Conservation (phyloP, 1,140 invertebrate genomes). For the Anastatus disparis region DNA sequence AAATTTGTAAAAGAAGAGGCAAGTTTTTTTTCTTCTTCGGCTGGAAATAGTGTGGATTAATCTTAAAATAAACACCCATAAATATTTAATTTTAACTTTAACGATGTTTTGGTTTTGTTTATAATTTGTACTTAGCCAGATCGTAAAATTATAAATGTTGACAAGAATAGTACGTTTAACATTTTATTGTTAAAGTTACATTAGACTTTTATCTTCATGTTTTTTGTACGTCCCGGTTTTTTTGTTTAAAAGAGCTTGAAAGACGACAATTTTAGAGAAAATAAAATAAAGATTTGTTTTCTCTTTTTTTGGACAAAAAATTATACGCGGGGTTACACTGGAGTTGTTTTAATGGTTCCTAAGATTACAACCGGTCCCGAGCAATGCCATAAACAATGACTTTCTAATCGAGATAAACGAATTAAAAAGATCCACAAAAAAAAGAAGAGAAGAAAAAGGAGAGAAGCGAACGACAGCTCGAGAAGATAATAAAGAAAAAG, state of each 20-base stretch:
- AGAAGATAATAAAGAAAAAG: too few relatives aligned
- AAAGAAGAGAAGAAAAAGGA: slow-evolving; percentile 8
- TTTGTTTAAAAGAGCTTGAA: not conserved
- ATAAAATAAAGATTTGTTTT: not conserved
- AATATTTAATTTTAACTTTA: not conserved
- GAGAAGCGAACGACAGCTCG: too few relatives aligned
- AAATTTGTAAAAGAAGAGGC: not conserved
- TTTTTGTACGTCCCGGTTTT: too few relatives aligned
- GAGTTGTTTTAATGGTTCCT: not conserved
- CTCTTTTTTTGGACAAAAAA: not conserved
- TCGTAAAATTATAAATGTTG: not conserved
- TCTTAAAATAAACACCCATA: not conserved
- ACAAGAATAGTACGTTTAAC: too few relatives aligned
- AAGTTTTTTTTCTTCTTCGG: not conserved
- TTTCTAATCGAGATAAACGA: slow-evolving; percentile 48
- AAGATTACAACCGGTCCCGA: slow-evolving; percentile 34
- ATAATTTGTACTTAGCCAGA: not conserved
- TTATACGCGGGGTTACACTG: not conserved
- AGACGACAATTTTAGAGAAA: not conserved
- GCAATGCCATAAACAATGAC: slow-evolving; percentile 50
- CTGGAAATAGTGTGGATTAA: too few relatives aligned
- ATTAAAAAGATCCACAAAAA: slow-evolving; percentile 13
- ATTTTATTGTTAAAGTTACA: too few relatives aligned
- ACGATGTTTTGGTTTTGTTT: not conserved
- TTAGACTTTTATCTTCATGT: too few relatives aligned